Percentiles rank a stretch among this genome's conserved stretches.
These are phyloP conservation scores for Pseudorhombus dupliciocellatus DNA, from an alignment of 2,113 vertebrate genomes.

Conservation along the genomic window DNA sequence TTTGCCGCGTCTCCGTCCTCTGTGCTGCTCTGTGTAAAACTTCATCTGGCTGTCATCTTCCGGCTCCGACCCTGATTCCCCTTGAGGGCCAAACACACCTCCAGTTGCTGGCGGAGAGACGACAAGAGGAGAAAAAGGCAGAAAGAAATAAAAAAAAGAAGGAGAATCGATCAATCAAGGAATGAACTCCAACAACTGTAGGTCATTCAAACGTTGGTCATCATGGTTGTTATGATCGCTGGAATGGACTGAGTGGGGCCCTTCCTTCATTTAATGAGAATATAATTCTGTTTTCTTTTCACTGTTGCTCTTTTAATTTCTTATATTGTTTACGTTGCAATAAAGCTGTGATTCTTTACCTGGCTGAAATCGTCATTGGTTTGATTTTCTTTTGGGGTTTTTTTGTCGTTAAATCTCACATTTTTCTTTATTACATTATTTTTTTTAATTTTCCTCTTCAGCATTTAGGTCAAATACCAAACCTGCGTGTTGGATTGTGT, in stretches of 20 bases:
- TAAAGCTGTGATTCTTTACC: too few relatives aligned
- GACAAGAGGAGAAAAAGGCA: conserved; percentile 7
- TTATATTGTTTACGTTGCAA: too few relatives aligned
- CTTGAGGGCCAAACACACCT: conserved; percentile 87
- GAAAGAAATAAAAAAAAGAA: conserved; percentile 14
- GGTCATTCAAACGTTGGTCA: background rate
- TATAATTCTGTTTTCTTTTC: background rate
- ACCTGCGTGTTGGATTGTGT: too few relatives aligned
- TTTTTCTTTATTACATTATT: too few relatives aligned
- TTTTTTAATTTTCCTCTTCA: too few relatives aligned
- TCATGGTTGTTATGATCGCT: background rate
- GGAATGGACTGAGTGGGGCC: background rate
- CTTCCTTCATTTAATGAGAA: background rate
- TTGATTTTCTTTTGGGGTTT: too few relatives aligned
- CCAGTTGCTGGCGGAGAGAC: conserved; percentile 63
- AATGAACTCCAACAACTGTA: background rate
- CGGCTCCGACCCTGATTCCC: conserved; percentile 90
- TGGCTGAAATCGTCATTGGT: too few relatives aligned
- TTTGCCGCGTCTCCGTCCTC: conserved; percentile 91
- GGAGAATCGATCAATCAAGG: background rate
- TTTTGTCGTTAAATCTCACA: too few relatives aligned
- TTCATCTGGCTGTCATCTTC: conserved; percentile 93
- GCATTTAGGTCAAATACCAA: too few relatives aligned
- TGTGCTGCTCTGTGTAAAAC: conserved; percentile 94
- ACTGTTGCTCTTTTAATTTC: background rate